phyloP scores from a whole-genome alignment of 2,113 vertebrate genomes.

The Uropsilus gracilis region DNA sequence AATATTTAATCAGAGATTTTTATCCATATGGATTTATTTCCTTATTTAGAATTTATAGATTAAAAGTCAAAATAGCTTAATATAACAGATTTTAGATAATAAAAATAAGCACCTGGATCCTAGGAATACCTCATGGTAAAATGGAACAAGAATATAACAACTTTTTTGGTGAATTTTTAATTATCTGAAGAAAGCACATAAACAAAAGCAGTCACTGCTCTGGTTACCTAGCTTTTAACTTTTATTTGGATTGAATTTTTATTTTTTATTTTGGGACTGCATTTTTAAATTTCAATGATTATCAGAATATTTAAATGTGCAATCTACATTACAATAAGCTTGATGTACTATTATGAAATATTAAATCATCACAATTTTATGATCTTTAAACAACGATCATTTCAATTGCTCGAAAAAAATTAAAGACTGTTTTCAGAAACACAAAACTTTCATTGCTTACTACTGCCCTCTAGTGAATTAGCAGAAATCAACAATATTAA shows the following conservation, averaged over 20 bases:
- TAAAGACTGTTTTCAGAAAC: conserved; percentile 7
- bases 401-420: neutral
- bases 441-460: conserved; percentile 88
- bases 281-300: conserved; percentile 36
- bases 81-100: neutral
- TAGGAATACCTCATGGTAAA: neutral
- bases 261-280: neutral
- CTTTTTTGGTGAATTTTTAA: neutral
- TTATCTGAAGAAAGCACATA: neutral
- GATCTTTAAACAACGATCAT: conserved; percentile 48
- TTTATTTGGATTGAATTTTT: neutral
- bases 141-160: neutral
- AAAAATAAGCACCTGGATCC: neutral
- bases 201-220: neutral
- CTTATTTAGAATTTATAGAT: neutral
- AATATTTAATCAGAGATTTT: conserved; percentile 37
- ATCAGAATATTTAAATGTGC: conserved; percentile 33
- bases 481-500: conserved; percentile 40
- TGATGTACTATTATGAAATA: conserved; percentile 3
- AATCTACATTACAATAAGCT: conserved; percentile 31
- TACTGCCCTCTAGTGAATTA: conserved; percentile 92
- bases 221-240: neutral
- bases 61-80: neutral
- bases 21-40: neutral
- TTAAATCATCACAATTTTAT: neutral